These are phyloP conservation scores for Hydraecia micacea DNA, from an alignment of 2,888 invertebrate genomes.

Conservation along the genomic window DNA sequence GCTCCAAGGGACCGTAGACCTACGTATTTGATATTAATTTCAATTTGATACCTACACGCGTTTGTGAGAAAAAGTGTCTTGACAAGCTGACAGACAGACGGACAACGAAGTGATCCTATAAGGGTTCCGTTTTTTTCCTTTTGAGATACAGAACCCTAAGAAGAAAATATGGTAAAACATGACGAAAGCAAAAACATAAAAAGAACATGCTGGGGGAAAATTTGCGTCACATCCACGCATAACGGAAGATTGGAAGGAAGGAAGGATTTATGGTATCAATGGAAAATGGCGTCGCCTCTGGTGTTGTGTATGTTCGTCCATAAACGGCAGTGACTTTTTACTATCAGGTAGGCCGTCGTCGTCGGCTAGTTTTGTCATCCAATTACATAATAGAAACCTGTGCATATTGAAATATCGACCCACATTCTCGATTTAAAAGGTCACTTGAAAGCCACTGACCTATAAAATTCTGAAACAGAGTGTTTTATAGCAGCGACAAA, in stretches of 20 bases:
- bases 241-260: neutral
- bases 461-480: constrained; percentile 28
- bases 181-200: neutral
- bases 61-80: neutral
- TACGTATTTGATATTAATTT: neutral
- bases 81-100: neutral
- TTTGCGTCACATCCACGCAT: neutral
- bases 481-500: constrained; percentile 38
- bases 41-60: neutral
- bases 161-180: neutral
- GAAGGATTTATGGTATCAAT: neutral
- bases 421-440: constrained; percentile 10
- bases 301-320: neutral
- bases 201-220: neutral
- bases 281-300: neutral
- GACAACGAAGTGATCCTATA: neutral
- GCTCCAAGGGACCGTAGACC: neutral
- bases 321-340: neutral
- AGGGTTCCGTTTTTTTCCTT: neutral
- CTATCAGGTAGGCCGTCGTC: neutral
- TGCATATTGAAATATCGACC: constrained; percentile 3
- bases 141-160: neutral
- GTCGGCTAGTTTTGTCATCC: neutral
- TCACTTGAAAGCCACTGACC: constrained; percentile 19
- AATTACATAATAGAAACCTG: neutral